Evolutionary conservation across 2,888 invertebrate genomes (phyloP), one percentile per base, ranked within the genome.

Genomic region (Nymphalis urticae): DNA sequence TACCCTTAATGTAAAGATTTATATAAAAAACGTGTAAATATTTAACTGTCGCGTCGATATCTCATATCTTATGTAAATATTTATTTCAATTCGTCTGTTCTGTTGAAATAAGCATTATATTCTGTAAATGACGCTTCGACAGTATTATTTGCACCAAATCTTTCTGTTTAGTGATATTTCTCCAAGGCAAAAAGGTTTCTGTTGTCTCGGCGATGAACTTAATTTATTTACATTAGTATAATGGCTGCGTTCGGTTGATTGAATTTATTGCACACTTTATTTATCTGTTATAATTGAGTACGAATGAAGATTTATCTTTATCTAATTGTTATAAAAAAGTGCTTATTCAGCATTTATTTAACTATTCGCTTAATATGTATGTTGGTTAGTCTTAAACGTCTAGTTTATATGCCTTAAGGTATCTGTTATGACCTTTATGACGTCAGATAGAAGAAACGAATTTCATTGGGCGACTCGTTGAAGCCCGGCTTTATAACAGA

Each of bases 181-280:
- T 10, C 1, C 13, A 42, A 54, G 17, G 58, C n/a, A 36, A n/a
- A 58, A 19, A 58, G 13, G 36, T 58, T 58, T 58, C 27, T n/a
- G 42, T 9, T 42, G 58, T 58, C 58, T 9, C 27, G 54, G 54
- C 13, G 27, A 27, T 56, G n/a, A 56, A 42, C 36, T 58, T 58
- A n/a, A 42, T 58, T 42, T 42, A 19, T 36, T 42, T 21, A 17
- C 17, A 19, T 58, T 27, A 58, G n/a, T 10, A 1, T 42, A 10
- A 58, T 42, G 36, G 19, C 42, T 58, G 42, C 58, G 32, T 32
- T 58, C 5, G 19, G 36, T 27, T 13, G 6, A 16, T 27, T 54
- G 27, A 27, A 24, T 54, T 7, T 27, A 27, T 54, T 4, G 24
- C 16, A 9, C 5, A 54, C 13, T 27, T 54, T 16, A 42, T 19